These are phyloP conservation scores for Eumeta japonica DNA, from an alignment of 1,140 invertebrate species.

Conservation along the genomic window DNA sequence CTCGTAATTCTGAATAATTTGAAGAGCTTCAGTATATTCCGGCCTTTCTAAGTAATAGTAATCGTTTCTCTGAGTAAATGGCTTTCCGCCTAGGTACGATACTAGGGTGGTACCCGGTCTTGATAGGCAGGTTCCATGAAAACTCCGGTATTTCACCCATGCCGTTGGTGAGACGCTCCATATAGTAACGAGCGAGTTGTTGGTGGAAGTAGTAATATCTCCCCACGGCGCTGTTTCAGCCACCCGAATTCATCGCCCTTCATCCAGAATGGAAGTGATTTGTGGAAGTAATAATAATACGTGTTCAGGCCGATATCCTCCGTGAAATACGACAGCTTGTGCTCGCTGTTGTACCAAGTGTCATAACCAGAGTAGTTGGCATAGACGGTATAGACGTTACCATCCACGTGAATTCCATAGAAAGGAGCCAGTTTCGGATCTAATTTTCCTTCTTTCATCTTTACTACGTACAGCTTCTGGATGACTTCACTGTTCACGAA, in stretches of 20 bases:
- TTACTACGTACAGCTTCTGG: slow-evolving; percentile 57
- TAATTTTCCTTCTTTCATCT: slow-evolving; percentile 54
- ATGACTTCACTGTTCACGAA: slow-evolving; percentile 62
- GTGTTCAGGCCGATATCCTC: slow-evolving; percentile 70
- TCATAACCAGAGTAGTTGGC: slow-evolving; percentile 59
- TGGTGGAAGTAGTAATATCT: slow-evolving; percentile 58
- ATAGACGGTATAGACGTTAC: slow-evolving; percentile 40
- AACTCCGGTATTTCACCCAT: slow-evolving; percentile 57
- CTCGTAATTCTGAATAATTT: slow-evolving; percentile 36
- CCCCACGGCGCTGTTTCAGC: slow-evolving; percentile 54
- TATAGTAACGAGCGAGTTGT: slow-evolving; percentile 60
- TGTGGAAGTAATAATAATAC: slow-evolving; percentile 70
- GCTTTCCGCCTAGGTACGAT: slow-evolving; percentile 24
- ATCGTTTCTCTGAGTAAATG: slow-evolving; percentile 33
- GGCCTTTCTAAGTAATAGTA: slow-evolving; percentile 28
- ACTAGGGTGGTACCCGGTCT: slow-evolving; percentile 62
- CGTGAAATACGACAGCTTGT: slow-evolving; percentile 69
- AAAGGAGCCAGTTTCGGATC: slow-evolving; percentile 23
- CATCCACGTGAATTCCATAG: slow-evolving; percentile 48
- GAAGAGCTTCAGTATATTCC: slow-evolving; percentile 29
- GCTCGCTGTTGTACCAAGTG: slow-evolving; percentile 57
- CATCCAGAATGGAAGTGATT: slow-evolving; percentile 67
- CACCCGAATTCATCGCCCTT: slow-evolving; percentile 48
- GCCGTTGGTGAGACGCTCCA: slow-evolving; percentile 62
- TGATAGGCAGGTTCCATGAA: slow-evolving; percentile 51